phyloP scores from a whole-genome alignment of 2,113 vertebrate genomes.

The Delphinus delphis region DNA sequence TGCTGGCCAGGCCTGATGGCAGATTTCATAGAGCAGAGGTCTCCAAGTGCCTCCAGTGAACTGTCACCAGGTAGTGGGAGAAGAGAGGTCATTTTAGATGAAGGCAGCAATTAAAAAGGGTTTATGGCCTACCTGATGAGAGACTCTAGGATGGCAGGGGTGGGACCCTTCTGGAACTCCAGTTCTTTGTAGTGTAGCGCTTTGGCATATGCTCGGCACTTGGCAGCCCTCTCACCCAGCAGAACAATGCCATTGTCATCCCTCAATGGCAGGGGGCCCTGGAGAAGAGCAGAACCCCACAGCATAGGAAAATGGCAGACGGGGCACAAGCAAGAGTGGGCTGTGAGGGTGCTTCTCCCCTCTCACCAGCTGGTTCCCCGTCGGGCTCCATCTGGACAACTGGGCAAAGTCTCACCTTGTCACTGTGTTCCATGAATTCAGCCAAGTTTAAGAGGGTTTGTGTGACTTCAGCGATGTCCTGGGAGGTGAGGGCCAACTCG shows the following conservation, averaged over 20 bases:
- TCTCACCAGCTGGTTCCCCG: not conserved
- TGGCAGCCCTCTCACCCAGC: slow-evolving; percentile 95
- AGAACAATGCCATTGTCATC: slow-evolving; percentile 98
- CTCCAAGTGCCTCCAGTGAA: not conserved
- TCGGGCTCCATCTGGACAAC: not conserved
- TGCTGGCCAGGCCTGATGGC: not conserved
- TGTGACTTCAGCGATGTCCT: slow-evolving; percentile 98
- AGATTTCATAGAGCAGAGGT: not conserved
- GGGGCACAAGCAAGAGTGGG: not conserved
- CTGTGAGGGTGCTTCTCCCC: accelerated
- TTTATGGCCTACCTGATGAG: slow-evolving; percentile 94
- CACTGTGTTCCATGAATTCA: slow-evolving; percentile 99
- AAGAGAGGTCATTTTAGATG: not conserved
- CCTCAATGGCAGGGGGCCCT: slow-evolving; percentile 96
- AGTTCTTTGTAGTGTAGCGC: slow-evolving; percentile 99
- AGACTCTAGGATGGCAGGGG: slow-evolving; percentile 95
- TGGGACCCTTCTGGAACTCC: slow-evolving; percentile 98
- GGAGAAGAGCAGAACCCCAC: slow-evolving; percentile 26
- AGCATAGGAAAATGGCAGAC: not conserved
- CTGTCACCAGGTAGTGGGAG: not conserved
- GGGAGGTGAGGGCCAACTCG: slow-evolving; percentile 95
- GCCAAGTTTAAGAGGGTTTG: slow-evolving; percentile 98
- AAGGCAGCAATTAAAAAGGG: not conserved
- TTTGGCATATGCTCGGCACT: slow-evolving; percentile 98
- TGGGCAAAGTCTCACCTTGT: slow-evolving; percentile 88